A percentile compares a stretch with the other conserved stretches of the same genome.
phyloP scores from a whole-genome alignment of 2,888 invertebrate genomes.

The Chironomus tentans region DNA sequence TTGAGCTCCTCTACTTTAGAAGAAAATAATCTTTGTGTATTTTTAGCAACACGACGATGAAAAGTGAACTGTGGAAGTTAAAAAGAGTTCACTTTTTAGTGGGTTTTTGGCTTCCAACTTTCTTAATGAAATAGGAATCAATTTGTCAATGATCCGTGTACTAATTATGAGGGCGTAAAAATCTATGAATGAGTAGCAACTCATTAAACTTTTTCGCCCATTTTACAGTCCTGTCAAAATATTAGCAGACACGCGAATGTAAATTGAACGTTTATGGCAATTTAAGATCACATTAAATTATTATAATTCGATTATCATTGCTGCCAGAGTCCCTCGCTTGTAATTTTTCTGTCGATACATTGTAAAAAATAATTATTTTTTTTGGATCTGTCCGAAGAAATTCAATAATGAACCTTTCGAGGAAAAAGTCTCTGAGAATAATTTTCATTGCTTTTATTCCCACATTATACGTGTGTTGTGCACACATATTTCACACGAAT shows the following conservation, averaged over 20 bases:
- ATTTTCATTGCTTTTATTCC: neutral
- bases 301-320: no score
- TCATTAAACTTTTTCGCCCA: no score
- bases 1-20: neutral
- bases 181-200: no score
- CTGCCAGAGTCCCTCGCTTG: no score
- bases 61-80: neutral
- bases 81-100: neutral
- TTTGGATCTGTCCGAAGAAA: neutral
- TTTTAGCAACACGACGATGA: neutral
- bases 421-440: neutral
- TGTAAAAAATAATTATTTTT: no score
- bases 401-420: neutral
- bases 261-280: no score
- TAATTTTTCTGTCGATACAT: no score
- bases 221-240: no score
- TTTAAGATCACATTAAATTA: no score
- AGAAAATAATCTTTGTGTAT: neutral
- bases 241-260: no score
- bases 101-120: neutral
- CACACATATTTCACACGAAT: neutral
- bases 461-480: neutral
- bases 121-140: neutral
- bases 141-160: neutral
- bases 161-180: neutral